Evolutionary conservation across 2,888 invertebrate species (phyloP), one percentile per base, ranked within the genome.

Genomic region (Patella ulyssiponensis): DNA sequence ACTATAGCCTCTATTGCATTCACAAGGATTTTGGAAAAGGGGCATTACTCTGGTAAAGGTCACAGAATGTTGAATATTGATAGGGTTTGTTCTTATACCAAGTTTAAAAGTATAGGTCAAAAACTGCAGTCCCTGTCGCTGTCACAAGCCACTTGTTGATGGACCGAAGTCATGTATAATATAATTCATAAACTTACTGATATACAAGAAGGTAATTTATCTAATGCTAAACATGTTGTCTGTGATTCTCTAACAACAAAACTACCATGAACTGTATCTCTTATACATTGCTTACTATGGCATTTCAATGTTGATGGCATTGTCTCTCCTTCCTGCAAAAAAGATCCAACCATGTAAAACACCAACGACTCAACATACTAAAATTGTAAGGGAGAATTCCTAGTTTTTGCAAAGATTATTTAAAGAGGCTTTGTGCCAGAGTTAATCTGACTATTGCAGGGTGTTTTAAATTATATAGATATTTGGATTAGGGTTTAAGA

Each of bases 201-300:
- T 71, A 73, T 33, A 73, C 86, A 86, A n/a, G 76, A 15, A 15
- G 82, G 84, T n/a, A 87, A 79, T 23, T 80, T 79, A 27, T 82
- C 83, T 20, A 79, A 69, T 11, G 69, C 75, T n/a, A 79, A 72
- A 79, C 87, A 87, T 44, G 78, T 74, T 23, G 82, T 74, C 71
- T 83, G 83, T 17, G 85, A 84, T 73, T 86, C 84, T 54, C 82
- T 79, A 9, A 86, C 77, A 9, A 84, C 73, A 77, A 79, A 86
- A 52, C 71, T 76, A 15, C 78, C 79, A 15, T 82, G 72, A 3
- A 73, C 51, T 20, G 81, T 58, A 76, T 85, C 83, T 44, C 78
- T 82, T 20, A 77, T 78, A 81, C 87, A 88, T 3, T 76, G 80
- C 77, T 83, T 84, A 4, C 80, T 83, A 81, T 81, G 86, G 74